Conservation (phyloP, 2,113 vertebrate genomes). For the Canis aureus region DNA sequence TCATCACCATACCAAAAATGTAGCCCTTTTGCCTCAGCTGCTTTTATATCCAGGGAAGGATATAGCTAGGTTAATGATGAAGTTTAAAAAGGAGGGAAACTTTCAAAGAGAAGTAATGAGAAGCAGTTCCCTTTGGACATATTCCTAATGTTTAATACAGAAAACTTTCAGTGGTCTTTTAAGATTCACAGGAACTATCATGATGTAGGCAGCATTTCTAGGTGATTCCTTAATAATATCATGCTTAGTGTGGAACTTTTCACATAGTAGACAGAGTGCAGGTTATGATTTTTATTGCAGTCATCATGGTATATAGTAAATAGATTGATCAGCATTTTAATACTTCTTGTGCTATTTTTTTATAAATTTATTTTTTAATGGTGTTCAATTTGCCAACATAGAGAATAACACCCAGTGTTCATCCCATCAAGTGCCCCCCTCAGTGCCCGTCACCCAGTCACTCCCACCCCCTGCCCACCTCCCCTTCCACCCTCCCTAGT, state of each 20-base stretch:
- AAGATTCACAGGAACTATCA: neutral
- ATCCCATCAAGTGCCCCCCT: too few relatives aligned
- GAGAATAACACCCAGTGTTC: too few relatives aligned
- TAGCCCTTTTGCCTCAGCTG: neutral
- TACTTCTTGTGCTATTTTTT: neutral
- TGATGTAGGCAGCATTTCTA: neutral
- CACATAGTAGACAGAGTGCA: neutral
- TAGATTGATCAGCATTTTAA: neutral
- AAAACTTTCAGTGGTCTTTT: neutral
- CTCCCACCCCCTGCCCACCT: too few relatives aligned
- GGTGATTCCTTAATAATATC: neutral
- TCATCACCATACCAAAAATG: neutral
- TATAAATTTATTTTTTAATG: too few relatives aligned
- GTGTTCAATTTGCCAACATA: too few relatives aligned
- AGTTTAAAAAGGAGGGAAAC: conserved; percentile 37
- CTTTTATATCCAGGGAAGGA: neutral
- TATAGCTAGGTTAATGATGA: neutral
- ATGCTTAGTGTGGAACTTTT: neutral
- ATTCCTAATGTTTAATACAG: neutral
- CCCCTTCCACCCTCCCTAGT: too few relatives aligned
- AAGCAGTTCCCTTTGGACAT: neutral
- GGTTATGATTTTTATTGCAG: neutral
- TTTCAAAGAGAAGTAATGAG: conserved; percentile 39
- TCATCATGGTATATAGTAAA: neutral
- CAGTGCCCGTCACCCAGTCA: too few relatives aligned